phyloP scores from a whole-genome alignment of 2,113 vertebrate genomes.

The Asarcornis scutulata region DNA sequence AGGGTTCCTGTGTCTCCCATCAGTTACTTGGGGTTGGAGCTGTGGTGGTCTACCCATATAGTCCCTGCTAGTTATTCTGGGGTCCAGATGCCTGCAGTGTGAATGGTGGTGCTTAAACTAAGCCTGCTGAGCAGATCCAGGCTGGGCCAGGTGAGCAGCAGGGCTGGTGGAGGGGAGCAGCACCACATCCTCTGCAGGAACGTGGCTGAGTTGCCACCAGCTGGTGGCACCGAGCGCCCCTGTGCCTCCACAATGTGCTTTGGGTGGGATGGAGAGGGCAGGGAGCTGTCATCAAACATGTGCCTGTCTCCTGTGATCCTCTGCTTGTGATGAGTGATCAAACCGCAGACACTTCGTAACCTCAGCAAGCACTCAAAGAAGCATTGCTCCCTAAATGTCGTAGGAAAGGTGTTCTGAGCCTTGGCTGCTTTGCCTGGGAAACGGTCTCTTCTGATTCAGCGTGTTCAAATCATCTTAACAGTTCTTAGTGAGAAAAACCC shows the following conservation, averaged over 20 bases:
- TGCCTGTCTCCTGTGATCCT: not conserved
- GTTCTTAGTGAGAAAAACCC: not conserved
- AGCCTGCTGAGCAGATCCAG: not conserved
- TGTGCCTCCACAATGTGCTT: not conserved
- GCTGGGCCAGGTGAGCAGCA: not conserved
- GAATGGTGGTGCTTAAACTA: not conserved
- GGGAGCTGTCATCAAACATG: not conserved
- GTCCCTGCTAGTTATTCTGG: too few relatives aligned
- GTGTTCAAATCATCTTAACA: slow-evolving; percentile 49
- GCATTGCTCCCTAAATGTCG: not conserved
- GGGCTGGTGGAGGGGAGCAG: not conserved
- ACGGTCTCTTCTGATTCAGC: slow-evolving; percentile 40
- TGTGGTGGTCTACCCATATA: too few relatives aligned
- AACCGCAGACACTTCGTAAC: not conserved
- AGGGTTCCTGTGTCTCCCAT: too few relatives aligned
- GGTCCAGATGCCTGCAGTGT: too few relatives aligned
- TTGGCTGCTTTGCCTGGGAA: not conserved
- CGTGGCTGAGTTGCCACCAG: not conserved
- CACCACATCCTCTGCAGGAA: too few relatives aligned
- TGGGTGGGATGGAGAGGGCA: not conserved
- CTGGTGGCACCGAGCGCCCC: not conserved
- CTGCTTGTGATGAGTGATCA: not conserved
- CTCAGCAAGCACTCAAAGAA: not conserved
- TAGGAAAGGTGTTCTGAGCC: not conserved
- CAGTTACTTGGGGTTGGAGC: too few relatives aligned